Base-by-base conservation (phyloP, 92 coral and sea anemone species). In the Paramuricea clavata region DNA sequence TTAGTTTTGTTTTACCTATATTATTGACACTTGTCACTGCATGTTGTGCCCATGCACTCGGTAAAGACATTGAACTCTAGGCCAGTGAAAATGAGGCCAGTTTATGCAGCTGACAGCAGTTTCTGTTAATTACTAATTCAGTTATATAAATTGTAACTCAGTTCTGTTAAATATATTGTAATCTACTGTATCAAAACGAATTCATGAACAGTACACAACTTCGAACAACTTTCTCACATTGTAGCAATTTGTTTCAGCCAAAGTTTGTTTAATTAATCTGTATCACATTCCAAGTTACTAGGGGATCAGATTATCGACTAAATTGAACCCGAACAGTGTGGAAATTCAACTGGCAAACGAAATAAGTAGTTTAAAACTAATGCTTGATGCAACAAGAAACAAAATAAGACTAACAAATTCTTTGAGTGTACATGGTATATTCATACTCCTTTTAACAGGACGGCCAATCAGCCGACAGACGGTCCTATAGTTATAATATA, bases 241-340 rank as follows among this genome's bases (percentile, higher is more conserved):
- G 61, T 11, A 6, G 42, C 42, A 36, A 36, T 36, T 52, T 52
- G 61, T 21, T 52, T 5, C 4, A 3, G n/a, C 12, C 19, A 7
- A 16, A 52, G 61, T 52, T 52, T 52, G 61, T 52, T n/a, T n/a
- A n/a, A n/a, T 52, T 52, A 52, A 52, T 21, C 61, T 52, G 61
- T 52, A 11, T 22, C 5, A 17, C n/a, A 16, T 52, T 22, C 61
- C 23, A 52, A 52, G 22, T 22, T 52, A 52, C 61, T 52, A 52
- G 61, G 61, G 61, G 61, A 36, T 52, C 61, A 6, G 61, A 52
- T 52, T 52, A 52, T 52, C 21, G 5, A 52, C 17, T 16, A 11
- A 52, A 52, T 11, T 52, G 4, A 6, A 22, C 22, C 6, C 3
- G 3, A 36, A 36, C 42, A n/a, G n/a, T n/a, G n/a, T n/a, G n/a